Evolutionary conservation across 2,113 vertebrate species (phyloP).

Genomic region (Probosciger aterrimus): DNA sequence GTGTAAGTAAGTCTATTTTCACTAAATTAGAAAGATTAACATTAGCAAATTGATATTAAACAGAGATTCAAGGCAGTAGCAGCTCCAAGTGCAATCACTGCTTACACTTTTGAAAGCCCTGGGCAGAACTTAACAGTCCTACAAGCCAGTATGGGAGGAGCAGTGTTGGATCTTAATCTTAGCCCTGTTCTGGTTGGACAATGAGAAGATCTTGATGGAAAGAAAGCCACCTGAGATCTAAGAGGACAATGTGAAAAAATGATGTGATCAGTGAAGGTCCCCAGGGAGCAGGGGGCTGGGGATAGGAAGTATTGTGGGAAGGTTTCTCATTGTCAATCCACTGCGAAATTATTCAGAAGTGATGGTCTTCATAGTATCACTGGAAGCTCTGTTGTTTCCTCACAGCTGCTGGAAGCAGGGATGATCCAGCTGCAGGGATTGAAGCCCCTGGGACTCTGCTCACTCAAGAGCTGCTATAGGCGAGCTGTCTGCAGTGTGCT

Average conservation of each 20-base stretch:
- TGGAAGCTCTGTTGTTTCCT: neutral
- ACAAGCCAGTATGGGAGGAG: neutral
- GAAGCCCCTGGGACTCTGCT: neutral
- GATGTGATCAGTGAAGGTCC: neutral
- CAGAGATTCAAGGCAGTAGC: neutral
- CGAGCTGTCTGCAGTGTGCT: neutral
- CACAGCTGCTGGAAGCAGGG: neutral
- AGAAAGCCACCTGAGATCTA: neutral
- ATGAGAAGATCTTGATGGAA: neutral
- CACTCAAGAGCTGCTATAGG: neutral
- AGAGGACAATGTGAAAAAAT: neutral
- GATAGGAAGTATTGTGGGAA: fast-evolving
- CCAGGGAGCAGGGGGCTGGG: neutral
- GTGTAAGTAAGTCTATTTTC: neutral
- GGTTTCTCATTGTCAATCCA: neutral
- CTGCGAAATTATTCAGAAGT: neutral
- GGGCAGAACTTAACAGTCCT: neutral
- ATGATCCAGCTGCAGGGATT: neutral
- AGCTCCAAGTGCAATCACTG: neutral
- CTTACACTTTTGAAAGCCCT: neutral
- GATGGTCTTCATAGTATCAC: neutral
- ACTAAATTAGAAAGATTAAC: neutral
- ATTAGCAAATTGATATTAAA: neutral
- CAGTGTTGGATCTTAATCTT: neutral
- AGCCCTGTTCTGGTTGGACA: neutral